Base-by-base conservation (phyloP, 2,797 vertebrate species). In the Bovichtus diacanthus region DNA sequence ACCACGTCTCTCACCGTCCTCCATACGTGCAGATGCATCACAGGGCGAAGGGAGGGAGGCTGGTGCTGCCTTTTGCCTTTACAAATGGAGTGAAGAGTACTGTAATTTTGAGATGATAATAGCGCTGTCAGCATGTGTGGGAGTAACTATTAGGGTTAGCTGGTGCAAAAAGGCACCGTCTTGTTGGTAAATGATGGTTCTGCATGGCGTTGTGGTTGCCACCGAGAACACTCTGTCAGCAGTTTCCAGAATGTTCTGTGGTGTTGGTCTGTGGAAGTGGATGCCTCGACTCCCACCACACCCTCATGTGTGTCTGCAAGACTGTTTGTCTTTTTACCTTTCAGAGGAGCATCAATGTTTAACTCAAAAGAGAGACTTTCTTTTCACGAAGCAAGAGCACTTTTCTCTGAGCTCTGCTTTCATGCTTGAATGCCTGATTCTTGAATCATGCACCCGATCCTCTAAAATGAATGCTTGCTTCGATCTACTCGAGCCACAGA, bases 171-270 rank as follows among this genome's bases (percentile, higher is more conserved):
- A 81, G 78, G 77, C 76, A 82, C 63, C 31, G 49, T 88, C 81
- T 80, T 81, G 84, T 82, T 90, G 83, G 89, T 89, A 89, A 88
- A 87, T 88, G 82, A 79, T 72, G 87, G 80, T 51, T 85, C 34
- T 82, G 50, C 79, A 66, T 72, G 84, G 81, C 50, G 21, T 65
- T 60, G 87, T 86, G 90, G 89, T 85, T 81, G 62, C 6, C 77
- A 83, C 67, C 4, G 6, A 69, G 76, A 81, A 70, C 36, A 78
- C 81, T 29, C 70, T 78, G 91, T 92, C 91, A 91, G 91, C 90
- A 89, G 74, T 90, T 91, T 91, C 87, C 90, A 90, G 77, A 84
- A 60, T 36, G 87, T 74, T 83, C 84, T 92, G 91, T 85, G 92
- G 88, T 88, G 89, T 88, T 88, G 81, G 78, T 88, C 65, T 86